Conservation (phyloP, 2,888 invertebrate species). For the Andrena minutula region DNA sequence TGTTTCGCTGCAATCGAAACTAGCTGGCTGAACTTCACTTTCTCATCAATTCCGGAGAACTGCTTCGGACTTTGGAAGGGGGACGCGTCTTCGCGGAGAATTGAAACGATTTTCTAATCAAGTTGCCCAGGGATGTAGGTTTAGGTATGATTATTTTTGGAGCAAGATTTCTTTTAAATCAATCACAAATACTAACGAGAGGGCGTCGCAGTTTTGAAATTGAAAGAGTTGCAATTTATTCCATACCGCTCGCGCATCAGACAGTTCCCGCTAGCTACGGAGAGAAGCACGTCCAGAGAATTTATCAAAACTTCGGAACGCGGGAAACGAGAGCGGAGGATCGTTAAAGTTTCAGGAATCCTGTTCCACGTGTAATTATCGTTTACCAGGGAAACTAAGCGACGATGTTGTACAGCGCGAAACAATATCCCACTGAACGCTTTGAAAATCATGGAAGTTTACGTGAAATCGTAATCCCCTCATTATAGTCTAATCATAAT, state of each 20-base stretch:
- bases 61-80: too few relatives aligned
- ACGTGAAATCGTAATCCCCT: constrained; percentile 20
- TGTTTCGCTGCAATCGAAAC: too few relatives aligned
- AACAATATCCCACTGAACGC: neutral
- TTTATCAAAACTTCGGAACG: constrained; percentile 23
- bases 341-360: constrained; percentile 31
- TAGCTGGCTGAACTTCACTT: too few relatives aligned
- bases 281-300: constrained; percentile 12
- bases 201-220: neutral
- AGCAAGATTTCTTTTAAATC: neutral
- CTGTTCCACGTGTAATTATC: constrained; percentile 29
- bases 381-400: neutral
- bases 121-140: too few relatives aligned
- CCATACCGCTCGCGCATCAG: neutral
- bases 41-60: too few relatives aligned
- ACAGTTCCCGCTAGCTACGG: neutral
- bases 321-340: constrained; percentile 1
- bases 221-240: constrained; percentile 2
- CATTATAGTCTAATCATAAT: neutral
- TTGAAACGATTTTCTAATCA: too few relatives aligned
- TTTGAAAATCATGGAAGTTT: neutral
- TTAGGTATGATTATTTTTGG: too few relatives aligned
- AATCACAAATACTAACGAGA: neutral
- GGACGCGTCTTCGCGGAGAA: neutral
- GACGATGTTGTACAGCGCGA: neutral